Evolutionary conservation across 2,888 invertebrate species (phyloP).

Genomic region (Drosophila nr. medialis): DNA sequence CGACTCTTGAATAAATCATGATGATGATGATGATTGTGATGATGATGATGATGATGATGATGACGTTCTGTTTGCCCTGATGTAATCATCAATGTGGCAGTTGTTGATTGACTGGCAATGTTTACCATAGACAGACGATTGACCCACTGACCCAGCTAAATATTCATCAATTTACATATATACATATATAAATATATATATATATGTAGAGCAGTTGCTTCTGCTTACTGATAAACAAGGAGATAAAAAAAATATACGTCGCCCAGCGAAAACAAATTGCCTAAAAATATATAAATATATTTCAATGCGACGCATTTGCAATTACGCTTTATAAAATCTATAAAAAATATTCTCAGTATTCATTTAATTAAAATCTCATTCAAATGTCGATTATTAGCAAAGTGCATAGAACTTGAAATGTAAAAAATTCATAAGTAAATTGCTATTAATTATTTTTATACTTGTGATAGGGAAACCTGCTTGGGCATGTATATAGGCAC

Average conservation of each 20-base stretch:
- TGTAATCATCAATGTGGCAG: conserved; percentile 31
- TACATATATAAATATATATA: neutral
- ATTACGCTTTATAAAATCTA: conserved; percentile 69
- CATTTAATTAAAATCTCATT: conserved; percentile 27
- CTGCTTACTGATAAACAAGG: conserved; percentile 61
- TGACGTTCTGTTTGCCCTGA: conserved; percentile 11
- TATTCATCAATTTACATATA: neutral
- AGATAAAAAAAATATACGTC: conserved; percentile 70
- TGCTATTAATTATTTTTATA: neutral
- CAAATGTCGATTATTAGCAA: conserved; percentile 55
- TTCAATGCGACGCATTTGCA: conserved; percentile 65
- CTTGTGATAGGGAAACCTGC: conserved; percentile 43
- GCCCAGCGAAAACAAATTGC: conserved; percentile 32
- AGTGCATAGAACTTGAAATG: conserved; percentile 59
- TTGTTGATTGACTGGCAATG: conserved; percentile 52
- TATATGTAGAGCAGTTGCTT: conserved; percentile 2
- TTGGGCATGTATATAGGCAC: conserved; percentile 43
- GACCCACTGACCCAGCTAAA: conserved; percentile 43
- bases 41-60: neutral
- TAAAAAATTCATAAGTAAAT: neutral
- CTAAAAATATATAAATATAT: conserved; percentile 36
- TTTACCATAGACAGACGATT: conserved; percentile 34
- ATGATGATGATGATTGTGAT: conserved; percentile 1
- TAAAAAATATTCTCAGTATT: conserved; percentile 6
- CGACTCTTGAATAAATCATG: conserved; percentile 15